These are phyloP conservation scores for Watsonalla binaria DNA, from an alignment of 2,888 invertebrate genomes.

Conservation along the genomic window DNA sequence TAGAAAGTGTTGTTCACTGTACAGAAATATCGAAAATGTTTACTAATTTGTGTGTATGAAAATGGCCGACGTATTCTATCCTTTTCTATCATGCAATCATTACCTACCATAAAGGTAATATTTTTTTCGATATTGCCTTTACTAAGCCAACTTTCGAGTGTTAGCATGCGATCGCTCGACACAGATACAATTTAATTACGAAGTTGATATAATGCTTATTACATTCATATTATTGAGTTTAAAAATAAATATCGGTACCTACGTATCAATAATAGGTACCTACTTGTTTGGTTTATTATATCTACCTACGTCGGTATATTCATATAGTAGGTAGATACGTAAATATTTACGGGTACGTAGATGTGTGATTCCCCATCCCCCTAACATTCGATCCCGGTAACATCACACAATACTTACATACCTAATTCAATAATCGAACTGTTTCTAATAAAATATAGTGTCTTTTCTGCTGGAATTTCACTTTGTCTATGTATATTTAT, in stretches of 20 bases:
- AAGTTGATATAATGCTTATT: slow-evolving; percentile 9
- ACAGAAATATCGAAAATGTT: slow-evolving; percentile 45
- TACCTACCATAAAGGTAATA: not conserved
- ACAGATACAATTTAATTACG: slow-evolving; percentile 25
- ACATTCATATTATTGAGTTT: slow-evolving; percentile 14
- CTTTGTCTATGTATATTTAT: not conserved
- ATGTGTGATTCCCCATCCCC: not conserved
- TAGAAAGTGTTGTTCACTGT: slow-evolving; percentile 70
- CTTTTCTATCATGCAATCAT: not conserved
- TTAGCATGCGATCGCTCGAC: slow-evolving; percentile 26
- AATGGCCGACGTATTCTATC: slow-evolving; percentile 35
- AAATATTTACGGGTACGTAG: not conserved
- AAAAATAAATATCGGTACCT: slow-evolving; percentile 10
- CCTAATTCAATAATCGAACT: no score
- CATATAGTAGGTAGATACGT: not conserved
- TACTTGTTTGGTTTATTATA: not conserved
- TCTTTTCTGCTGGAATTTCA: no score
- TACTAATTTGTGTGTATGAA: slow-evolving; percentile 30
- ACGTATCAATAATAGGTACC: no score
- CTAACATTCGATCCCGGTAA: no score
- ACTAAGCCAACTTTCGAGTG: slow-evolving; percentile 26
- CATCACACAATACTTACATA: no score
- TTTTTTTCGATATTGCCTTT: not conserved
- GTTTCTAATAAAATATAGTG: no score
- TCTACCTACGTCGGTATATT: not conserved